These are phyloP conservation scores for Nannoperca australis DNA, from an alignment of 2,797 vertebrate species.

Conservation along the genomic window DNA sequence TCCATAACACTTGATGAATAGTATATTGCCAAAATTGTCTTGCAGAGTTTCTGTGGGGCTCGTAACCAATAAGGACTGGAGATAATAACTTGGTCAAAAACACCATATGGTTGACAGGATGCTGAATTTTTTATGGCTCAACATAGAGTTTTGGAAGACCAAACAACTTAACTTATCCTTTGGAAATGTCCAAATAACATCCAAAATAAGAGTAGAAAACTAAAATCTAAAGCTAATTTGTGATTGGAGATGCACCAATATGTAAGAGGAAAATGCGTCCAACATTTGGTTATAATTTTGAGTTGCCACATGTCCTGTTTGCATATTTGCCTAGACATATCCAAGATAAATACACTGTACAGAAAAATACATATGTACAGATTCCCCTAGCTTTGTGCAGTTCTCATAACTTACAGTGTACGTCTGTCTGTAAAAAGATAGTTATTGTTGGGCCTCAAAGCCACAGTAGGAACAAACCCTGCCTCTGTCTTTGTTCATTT, in stretches of 20 bases:
- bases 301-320: not conserved
- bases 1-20: not conserved
- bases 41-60: not conserved
- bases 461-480: conserved; percentile 27
- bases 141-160: not conserved
- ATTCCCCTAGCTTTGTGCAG: not conserved
- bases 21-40: not conserved
- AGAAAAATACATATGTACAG: not conserved
- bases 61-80: not conserved
- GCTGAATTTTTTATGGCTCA: not conserved
- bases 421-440: conserved; percentile 13
- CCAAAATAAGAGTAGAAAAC: not conserved
- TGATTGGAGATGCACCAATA: not conserved
- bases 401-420: conserved; percentile 5
- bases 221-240: not conserved
- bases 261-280: not conserved
- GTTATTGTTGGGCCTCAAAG: conserved; percentile 8
- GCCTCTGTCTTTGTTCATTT: conserved; percentile 28
- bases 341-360: not conserved
- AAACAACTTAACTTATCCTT: not conserved
- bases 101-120: not conserved
- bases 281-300: not conserved
- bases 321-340: not conserved
- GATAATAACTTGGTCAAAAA: not conserved
- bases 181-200: not conserved